phyloP scores from a whole-genome alignment of 2,113 vertebrate species.

The Manacus vitellinus region DNA sequence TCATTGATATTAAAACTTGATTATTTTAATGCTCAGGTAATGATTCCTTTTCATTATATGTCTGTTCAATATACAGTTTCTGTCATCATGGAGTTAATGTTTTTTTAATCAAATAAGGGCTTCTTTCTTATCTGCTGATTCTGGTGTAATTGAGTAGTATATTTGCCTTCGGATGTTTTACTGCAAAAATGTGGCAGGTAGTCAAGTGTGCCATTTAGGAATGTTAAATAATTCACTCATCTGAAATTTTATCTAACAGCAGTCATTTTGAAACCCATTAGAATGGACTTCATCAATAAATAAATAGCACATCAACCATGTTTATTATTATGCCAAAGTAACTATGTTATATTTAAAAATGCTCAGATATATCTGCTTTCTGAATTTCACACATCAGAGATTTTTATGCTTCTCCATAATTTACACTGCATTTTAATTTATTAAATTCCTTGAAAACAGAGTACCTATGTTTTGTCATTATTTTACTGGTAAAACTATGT shows the following conservation, averaged over 20 bases:
- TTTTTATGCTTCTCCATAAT: not conserved
- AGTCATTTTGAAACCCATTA: constrained; percentile 26
- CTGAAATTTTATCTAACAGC: constrained; percentile 28
- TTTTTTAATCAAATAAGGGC: not conserved
- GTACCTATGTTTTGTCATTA: not conserved
- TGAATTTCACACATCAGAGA: not conserved
- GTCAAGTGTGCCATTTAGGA: constrained; percentile 30
- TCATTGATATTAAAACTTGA: not conserved
- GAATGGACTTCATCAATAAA: constrained; percentile 25
- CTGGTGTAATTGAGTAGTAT: not conserved
- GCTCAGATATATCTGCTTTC: not conserved
- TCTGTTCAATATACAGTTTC: not conserved
- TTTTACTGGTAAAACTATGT: not conserved
- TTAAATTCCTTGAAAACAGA: not conserved
- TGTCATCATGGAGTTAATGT: not conserved
- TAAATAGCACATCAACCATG: not conserved
- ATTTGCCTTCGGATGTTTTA: constrained; percentile 19
- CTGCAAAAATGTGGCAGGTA: constrained; percentile 6
- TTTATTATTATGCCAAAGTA: not conserved
- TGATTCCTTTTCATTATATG: not conserved
- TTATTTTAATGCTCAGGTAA: not conserved
- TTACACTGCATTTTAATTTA: not conserved
- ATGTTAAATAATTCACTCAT: constrained; percentile 41
- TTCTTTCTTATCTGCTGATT: not conserved
- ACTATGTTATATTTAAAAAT: not conserved